Conservation (phyloP, 2,797 vertebrate species). For the Naso thynnoides region DNA sequence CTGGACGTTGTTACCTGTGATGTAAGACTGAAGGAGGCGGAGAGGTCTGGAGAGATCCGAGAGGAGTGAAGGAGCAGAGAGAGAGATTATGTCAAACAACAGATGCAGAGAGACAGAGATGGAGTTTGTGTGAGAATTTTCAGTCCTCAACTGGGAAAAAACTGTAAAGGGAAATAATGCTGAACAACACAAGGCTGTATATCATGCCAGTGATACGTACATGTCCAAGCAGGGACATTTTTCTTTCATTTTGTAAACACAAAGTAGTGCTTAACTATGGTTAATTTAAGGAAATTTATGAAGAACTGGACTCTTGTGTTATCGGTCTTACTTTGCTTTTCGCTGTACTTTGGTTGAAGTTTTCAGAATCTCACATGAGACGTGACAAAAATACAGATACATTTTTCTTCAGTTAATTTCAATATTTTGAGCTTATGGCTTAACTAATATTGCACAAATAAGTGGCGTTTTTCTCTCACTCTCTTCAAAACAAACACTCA, state of each 20-base stretch:
- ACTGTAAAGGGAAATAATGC: not conserved
- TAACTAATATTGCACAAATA: too few relatives aligned
- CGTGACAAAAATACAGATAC: conserved; percentile 17
- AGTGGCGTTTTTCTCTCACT: too few relatives aligned
- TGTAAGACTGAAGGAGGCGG: conserved; percentile 36
- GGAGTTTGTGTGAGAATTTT: conserved; percentile 13
- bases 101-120: conserved; percentile 41
- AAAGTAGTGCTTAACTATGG: conserved; percentile 14
- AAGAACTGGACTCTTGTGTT: conserved; percentile 30
- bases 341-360: too few relatives aligned
- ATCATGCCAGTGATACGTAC: conserved; percentile 10
- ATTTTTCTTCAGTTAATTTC: too few relatives aligned
- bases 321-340: conserved; percentile 38
- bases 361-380: conserved; percentile 7
- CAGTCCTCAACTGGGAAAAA: conserved; percentile 13
- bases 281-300: conserved; percentile 38
- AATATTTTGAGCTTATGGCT: too few relatives aligned
- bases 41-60: conserved; percentile 11
- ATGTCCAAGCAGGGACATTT: conserved; percentile 7
- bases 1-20: conserved; percentile 41
- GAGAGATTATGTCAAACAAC: conserved; percentile 32
- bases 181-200: conserved; percentile 20
- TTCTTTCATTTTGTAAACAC: conserved; percentile 2
- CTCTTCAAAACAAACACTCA: too few relatives aligned
- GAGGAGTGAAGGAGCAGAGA: conserved; percentile 13